These are phyloP conservation scores for Antitype chi DNA, from an alignment of 2,888 invertebrate species.

Conservation along the genomic window DNA sequence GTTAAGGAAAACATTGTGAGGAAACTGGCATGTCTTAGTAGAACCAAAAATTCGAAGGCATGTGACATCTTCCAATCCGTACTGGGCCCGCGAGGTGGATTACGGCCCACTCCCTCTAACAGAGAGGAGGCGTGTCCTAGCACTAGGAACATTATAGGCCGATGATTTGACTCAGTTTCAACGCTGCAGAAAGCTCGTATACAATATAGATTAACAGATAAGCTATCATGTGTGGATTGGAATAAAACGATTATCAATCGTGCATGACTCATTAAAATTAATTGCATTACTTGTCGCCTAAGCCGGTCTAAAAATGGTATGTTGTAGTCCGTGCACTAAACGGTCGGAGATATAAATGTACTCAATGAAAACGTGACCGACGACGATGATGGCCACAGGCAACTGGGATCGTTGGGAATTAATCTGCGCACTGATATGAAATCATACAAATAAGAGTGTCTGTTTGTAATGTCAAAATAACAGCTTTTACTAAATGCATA, in stretches of 20 bases:
- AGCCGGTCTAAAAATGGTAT: conserved; percentile 61
- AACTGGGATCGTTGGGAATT: conserved; percentile 36
- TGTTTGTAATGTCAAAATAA: too few species aligned
- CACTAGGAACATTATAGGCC: too few species aligned
- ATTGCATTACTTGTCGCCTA: conserved; percentile 57
- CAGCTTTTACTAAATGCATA: too few species aligned
- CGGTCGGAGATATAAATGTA: conserved; percentile 38
- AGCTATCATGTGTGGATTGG: conserved; percentile 30
- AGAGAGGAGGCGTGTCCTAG: too few species aligned
- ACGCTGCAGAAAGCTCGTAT: conserved; percentile 32
- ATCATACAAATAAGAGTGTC: neutral
- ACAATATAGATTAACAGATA: conserved; percentile 45
- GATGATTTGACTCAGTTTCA: neutral
- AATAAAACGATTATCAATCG: conserved; percentile 44
- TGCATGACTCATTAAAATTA: conserved; percentile 59
- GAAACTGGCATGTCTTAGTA: too few species aligned
- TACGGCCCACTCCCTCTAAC: too few species aligned
- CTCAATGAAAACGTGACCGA: conserved; percentile 59
- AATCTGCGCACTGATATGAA: conserved; percentile 23
- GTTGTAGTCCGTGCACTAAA: conserved; percentile 54
- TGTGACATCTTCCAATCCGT: too few species aligned
- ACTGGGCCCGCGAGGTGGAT: too few species aligned
- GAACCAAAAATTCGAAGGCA: too few species aligned
- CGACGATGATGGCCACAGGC: conserved; percentile 46
- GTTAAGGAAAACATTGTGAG: too few species aligned